Conservation (phyloP, 1,140 invertebrate species). For the Plectrocnemia conspersa region DNA sequence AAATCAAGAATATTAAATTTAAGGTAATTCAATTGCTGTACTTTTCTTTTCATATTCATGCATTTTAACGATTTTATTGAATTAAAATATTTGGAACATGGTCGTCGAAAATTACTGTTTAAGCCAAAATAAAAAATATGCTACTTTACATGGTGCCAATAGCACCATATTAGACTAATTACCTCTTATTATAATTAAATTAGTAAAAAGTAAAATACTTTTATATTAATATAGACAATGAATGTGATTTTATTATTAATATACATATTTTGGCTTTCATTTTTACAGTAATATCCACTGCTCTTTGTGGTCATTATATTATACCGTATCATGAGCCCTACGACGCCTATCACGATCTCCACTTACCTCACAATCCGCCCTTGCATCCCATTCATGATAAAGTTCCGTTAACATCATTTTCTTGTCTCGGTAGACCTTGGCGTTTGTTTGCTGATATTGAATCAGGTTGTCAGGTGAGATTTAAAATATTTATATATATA, state of each 20-base stretch:
- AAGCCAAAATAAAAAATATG: neutral
- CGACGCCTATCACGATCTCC: slow-evolving; percentile 53
- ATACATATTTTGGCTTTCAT: neutral
- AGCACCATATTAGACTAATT: neutral
- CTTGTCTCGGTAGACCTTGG: slow-evolving; percentile 43
- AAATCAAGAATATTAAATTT: neutral
- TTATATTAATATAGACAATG: neutral
- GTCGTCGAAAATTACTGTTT: neutral
- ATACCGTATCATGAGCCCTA: slow-evolving; percentile 39
- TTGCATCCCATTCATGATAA: slow-evolving; percentile 48
- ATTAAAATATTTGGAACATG: too few relatives aligned
- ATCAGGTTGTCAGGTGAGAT: slow-evolving; percentile 50
- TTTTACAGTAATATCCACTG: slow-evolving; percentile 16
- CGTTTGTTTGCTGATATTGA: slow-evolving; percentile 54
- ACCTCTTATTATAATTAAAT: neutral
- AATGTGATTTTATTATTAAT: neutral
- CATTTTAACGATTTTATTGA: too few relatives aligned
- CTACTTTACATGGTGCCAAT: neutral
- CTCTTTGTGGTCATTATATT: slow-evolving; percentile 21
- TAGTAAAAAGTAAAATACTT: neutral
- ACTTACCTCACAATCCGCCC: slow-evolving; percentile 53
- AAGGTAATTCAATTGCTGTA: neutral
- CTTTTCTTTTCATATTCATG: too few relatives aligned
- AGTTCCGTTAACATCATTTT: slow-evolving; percentile 49
- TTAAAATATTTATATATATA: slow-evolving; percentile 10